Conservation (phyloP, 2,113 vertebrate species). For the Salvator merianae region DNA sequence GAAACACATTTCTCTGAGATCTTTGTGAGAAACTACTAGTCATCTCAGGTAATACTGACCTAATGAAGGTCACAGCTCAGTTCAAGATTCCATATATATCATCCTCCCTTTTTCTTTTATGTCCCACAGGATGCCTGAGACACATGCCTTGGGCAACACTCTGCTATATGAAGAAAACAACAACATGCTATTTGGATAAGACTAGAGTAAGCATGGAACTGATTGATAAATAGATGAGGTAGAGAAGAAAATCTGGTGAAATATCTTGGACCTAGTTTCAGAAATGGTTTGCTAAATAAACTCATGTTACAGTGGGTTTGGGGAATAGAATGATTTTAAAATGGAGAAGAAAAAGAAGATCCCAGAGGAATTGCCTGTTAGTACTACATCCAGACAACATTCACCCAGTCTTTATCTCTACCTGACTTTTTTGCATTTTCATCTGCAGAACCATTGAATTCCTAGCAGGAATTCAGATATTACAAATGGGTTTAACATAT, state of each 20-base stretch:
- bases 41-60: too few species aligned
- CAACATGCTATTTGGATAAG: not conserved
- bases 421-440: not conserved
- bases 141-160: not conserved
- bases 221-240: not conserved
- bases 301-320: not conserved
- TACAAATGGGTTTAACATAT: not conserved
- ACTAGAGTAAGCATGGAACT: not conserved
- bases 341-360: not conserved
- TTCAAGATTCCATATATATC: not conserved
- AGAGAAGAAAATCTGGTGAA: not conserved
- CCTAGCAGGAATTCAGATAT: not conserved
- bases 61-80: too few species aligned
- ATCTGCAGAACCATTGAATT: not conserved
- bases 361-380: constrained; percentile 17
- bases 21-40: too few species aligned
- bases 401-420: not conserved
- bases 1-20: too few species aligned
- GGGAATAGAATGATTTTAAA: not conserved
- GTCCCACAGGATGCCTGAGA: not conserved
- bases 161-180: not conserved
- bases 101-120: not conserved
- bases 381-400: constrained; percentile 14
- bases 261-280: too few species aligned
- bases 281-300: not conserved